Base-by-base conservation (phyloP, 2,888 invertebrate species). In the Heliconius ethilla region DNA sequence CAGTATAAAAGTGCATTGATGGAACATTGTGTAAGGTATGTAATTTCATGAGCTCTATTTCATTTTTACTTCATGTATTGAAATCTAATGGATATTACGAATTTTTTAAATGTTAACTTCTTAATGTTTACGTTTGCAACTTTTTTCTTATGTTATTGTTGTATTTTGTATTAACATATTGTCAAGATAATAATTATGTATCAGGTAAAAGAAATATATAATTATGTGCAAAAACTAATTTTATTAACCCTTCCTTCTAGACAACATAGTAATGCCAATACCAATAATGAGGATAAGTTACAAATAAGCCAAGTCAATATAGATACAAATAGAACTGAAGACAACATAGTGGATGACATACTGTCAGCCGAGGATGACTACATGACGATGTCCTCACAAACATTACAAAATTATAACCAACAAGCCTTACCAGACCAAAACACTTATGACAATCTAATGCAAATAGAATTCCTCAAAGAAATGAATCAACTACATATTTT, bases 311-410 rank as follows among this genome's bases (percentile, higher is more conserved):
- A 83, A 78, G 81, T 79, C 5, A 83, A 80, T 27, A 77, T 81
- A 63, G 88, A 90, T 66, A 82, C 85, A 51, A 86, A 84, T 74
- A 83, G 89, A 78, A 91, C 92, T 0, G 93, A 90, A 7, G 93
- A 94, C 73, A 93, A 91, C 51, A 93, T 94, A 37, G 93, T 94
- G 1, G 93, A 94, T 78, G 93, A 93, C 45, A 93, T 94, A 45
- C 85, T 94, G 0, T 92, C 93, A 3, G 94, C 91, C 0, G 93
- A 94, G 83, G 93, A 93, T 70, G 94, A 94, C 70, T 94, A 93
- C 81, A 85, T 93, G 84, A 91, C 89, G 0, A 89, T 92, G 87
- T 84, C 91, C 0, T 85, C 87, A 3, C 89, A 88, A 65, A 85
- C 90, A 33, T 82, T 90, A 2, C 89, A 89, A 77, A 89, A 86